Evolutionary conservation across 64 coral and sea anemone species (phyloP), one percentile per base, ranked within the genome.

Genomic region (Cladopsammia gracilis): DNA sequence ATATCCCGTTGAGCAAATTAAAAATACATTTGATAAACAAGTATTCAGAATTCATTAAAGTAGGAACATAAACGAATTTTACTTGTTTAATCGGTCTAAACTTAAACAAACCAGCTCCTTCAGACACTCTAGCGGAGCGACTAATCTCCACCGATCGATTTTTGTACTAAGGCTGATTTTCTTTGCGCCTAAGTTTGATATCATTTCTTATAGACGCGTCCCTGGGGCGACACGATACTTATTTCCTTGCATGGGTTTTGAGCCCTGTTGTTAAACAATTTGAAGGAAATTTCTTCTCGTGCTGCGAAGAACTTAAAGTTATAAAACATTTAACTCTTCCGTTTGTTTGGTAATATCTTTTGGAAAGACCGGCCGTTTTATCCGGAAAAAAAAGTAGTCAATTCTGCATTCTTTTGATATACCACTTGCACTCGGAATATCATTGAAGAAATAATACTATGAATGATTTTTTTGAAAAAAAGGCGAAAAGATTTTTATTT

Each of bases 221-320:
- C 80, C 60, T 67, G 62, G 80, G 80, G 80, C 80, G 62, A 67
- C 10, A 22, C 3, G 26, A 20, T 64, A 67, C 10, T 84, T 67
- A 84, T 48, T 20, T 49, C 16, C 45, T 61, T 47, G 20, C 15
- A 25, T 49, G 42, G 10, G 19, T n/a, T 56, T 49, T 44, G 46
- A 50, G 20, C 34, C 61, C 45, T 47, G 62, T 67, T 84, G 62
- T 68, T 84, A 50, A 7, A 6, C 4, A 49, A 43, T 23, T 23
- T 68, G 6, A 47, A 65, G 47, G 45, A 67, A 22, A 42, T 84
- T 66, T 23, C 10, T 51, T 25, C 18, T 67, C 80, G n/a, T 67
- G 80, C 60, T 66, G 80, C 2, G 80, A 68, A 46, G 4, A 50
- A 50, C 0, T 67, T 12, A 10, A 51, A 68, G 80, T 84, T 84